Percentiles rank a stretch among this genome's conserved stretches.
Conservation (phyloP, 2,797 vertebrate genomes). For the Harpagifer antarcticus region DNA sequence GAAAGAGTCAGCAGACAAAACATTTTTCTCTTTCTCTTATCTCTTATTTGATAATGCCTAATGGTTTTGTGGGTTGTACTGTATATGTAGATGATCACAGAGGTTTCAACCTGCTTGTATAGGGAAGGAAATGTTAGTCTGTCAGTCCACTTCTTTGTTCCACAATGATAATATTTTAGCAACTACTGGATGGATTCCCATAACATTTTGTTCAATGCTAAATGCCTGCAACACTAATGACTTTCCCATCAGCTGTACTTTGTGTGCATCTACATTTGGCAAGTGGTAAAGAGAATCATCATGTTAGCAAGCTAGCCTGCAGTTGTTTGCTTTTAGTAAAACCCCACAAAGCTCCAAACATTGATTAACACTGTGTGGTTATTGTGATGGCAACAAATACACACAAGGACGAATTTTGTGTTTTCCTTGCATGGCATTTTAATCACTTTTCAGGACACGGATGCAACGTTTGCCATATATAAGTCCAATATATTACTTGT, state of each 20-base stretch:
- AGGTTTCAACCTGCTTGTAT: conserved; percentile 10
- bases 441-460: neutral
- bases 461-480: no score
- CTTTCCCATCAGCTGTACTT: neutral
- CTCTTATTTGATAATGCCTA: neutral
- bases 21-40: neutral
- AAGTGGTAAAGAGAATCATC: neutral
- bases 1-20: neutral
- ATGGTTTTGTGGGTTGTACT: neutral
- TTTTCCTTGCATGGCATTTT: neutral
- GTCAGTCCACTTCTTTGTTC: neutral
- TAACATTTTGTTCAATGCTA: neutral
- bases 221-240: neutral
- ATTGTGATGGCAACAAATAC: neutral
- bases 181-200: neutral
- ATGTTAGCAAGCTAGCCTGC: neutral
- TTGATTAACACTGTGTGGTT: neutral
- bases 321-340: neutral
- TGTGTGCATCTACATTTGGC: neutral
- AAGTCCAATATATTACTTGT: neutral
- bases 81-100: neutral
- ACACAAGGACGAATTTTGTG: neutral
- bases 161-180: neutral
- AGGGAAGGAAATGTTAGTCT: neutral
- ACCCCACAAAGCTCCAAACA: neutral